Evolutionary conservation across 2,113 vertebrate genomes (phyloP).

Genomic region (Elachura formosa): DNA sequence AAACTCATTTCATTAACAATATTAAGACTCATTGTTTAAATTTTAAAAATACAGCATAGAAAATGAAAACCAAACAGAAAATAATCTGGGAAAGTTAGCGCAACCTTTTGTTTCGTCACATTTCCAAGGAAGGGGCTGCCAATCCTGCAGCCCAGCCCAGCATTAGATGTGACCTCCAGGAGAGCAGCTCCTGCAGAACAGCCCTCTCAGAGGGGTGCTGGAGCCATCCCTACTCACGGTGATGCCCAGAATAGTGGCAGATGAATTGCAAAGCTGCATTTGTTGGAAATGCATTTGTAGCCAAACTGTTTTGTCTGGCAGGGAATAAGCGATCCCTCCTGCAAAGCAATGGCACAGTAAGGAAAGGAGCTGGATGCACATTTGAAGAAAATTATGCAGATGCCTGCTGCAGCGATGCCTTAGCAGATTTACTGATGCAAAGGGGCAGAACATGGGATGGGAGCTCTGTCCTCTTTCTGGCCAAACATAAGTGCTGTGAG

Average conservation of each 20-base stretch:
- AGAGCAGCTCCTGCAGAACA: neutral
- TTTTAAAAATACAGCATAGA: neutral
- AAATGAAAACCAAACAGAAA: neutral
- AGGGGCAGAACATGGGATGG: neutral
- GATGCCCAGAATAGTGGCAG: neutral
- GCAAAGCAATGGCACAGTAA: neutral
- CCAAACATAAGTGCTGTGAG: neutral
- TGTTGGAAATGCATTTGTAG: neutral
- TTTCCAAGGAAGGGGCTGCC: neutral
- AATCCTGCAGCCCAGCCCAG: neutral
- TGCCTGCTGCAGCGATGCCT: neutral
- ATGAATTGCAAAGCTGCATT: neutral
- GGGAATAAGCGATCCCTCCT: neutral
- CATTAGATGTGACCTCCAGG: neutral
- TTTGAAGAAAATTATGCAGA: neutral
- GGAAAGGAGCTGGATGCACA: neutral
- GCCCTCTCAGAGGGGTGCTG: rapidly evolving
- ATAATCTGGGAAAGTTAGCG: neutral
- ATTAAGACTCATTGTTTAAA: neutral
- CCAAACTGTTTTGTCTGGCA: neutral
- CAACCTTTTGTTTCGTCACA: neutral
- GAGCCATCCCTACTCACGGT: neutral
- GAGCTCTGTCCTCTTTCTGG: neutral
- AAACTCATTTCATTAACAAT: neutral
- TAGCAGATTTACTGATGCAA: neutral